These are phyloP conservation scores for Rhynchopsitta pachyrhyncha DNA, from an alignment of 2,113 vertebrate genomes.

Conservation along the genomic window DNA sequence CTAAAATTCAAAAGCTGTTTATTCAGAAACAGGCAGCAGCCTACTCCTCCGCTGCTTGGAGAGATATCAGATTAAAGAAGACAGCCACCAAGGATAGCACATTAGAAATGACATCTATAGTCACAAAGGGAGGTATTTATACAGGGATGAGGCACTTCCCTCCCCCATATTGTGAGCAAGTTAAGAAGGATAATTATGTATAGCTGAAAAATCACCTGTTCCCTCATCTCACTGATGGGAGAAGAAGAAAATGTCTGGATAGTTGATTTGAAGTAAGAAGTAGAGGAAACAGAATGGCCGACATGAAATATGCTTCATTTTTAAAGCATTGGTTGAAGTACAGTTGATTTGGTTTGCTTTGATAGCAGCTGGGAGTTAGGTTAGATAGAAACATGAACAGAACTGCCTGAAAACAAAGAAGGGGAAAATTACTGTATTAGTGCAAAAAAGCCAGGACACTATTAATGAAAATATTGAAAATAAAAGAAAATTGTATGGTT, in stretches of 20 bases:
- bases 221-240: background rate
- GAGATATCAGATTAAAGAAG: conserved; percentile 23
- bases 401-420: conserved; percentile 6
- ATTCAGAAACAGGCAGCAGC: background rate
- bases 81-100: background rate
- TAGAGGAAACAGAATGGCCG: background rate
- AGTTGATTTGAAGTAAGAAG: conserved; percentile 12
- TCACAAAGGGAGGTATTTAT: conserved; percentile 21
- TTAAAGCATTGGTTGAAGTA: conserved; percentile 12
- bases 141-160: conserved; percentile 10
- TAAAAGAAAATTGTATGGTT: background rate
- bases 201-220: conserved; percentile 24
- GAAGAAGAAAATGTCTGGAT: background rate
- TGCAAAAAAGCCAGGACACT: background rate
- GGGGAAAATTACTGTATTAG: background rate
- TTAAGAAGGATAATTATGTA: conserved; percentile 5
- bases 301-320: conserved; percentile 21
- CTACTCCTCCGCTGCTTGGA: background rate
- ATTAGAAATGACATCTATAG: conserved; percentile 1
- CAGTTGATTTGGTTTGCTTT: conserved; percentile 32
- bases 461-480: background rate
- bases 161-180: conserved; percentile 4
- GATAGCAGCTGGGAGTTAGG: background rate
- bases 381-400: background rate
- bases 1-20: conserved; percentile 46